These are phyloP conservation scores for Emydoidea blandingii DNA, from an alignment of 2,797 vertebrate species.

Conservation along the genomic window DNA sequence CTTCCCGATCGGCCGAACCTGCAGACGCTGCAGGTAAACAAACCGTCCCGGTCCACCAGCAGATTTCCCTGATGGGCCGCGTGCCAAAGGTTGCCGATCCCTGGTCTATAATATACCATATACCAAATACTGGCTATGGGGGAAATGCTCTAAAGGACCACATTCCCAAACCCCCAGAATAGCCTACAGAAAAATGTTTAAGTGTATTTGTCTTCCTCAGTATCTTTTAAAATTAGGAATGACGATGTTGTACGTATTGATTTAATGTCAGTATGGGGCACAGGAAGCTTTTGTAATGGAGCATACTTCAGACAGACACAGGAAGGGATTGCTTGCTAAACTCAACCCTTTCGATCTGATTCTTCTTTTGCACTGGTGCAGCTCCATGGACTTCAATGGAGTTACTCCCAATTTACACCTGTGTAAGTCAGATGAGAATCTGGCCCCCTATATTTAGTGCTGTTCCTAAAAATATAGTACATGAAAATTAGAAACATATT, in stretches of 20 bases:
- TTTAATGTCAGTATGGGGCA: not conserved
- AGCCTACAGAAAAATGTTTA: not conserved
- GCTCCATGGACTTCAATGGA: not conserved
- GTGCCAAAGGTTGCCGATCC: no score
- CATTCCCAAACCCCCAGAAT: not conserved
- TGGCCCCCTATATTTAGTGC: not conserved
- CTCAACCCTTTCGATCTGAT: not conserved
- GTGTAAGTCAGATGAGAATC: not conserved
- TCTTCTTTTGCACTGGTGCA: not conserved
- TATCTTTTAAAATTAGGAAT: not conserved
- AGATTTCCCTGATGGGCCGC: no score
- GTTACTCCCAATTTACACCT: not conserved
- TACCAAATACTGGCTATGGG: not conserved
- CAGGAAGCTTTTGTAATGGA: not conserved
- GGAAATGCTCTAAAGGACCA: not conserved
- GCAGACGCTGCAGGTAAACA: no score
- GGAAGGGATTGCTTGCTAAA: not conserved
- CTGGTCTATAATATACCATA: not conserved
- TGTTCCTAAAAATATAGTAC: constrained; percentile 13
- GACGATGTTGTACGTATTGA: not conserved
- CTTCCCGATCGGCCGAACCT: no score
- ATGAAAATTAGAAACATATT: not conserved
- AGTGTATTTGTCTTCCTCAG: not conserved
- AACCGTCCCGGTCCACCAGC: no score
- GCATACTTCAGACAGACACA: rapidly evolving